A percentile compares a stretch with the other conserved stretches of the same genome.
phyloP scores from a whole-genome alignment of 2,888 invertebrate genomes.

The Drosophila rubida region DNA sequence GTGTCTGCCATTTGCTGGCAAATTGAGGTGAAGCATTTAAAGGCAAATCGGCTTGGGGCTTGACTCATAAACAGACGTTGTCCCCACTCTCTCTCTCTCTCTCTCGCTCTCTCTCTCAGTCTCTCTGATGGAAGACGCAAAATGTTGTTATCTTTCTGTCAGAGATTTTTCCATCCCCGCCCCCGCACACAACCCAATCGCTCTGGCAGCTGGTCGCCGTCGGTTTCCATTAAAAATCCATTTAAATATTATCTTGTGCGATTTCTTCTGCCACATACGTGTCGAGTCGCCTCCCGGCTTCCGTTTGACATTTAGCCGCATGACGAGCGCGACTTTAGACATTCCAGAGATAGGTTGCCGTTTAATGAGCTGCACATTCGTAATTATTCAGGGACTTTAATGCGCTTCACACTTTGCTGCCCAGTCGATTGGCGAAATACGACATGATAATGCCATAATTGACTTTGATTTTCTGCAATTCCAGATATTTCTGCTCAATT shows the following conservation, averaged over 20 bases:
- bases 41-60: constrained; percentile 59
- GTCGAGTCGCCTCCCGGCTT: constrained; percentile 31
- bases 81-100: constrained; percentile 17
- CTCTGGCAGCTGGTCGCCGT: constrained; percentile 37
- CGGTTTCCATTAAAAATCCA: constrained; percentile 76
- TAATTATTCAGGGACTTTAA: constrained; percentile 10
- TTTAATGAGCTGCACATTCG: constrained; percentile 40
- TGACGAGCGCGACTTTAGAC: constrained; percentile 37
- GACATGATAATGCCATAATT: constrained; percentile 9
- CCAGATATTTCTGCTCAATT: constrained; percentile 21
- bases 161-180: constrained; percentile 37
- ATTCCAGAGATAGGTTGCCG: constrained; percentile 17
- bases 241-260: constrained; percentile 68
- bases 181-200: background rate
- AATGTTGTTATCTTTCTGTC: constrained; percentile 52
- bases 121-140: constrained; percentile 34
- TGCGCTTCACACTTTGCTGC: background rate
- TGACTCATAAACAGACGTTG: constrained; percentile 49
- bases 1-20: constrained; percentile 56
- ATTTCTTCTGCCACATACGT: constrained; percentile 38
- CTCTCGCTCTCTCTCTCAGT: constrained; percentile 9
- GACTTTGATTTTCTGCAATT: constrained; percentile 19
- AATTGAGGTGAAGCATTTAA: constrained; percentile 69
- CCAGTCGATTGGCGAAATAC: constrained; percentile 5
- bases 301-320: constrained; percentile 72